Evolutionary conservation across 2,888 invertebrate genomes (phyloP), one percentile per base, ranked within the genome.

Genomic region (Lymantria dispar): DNA sequence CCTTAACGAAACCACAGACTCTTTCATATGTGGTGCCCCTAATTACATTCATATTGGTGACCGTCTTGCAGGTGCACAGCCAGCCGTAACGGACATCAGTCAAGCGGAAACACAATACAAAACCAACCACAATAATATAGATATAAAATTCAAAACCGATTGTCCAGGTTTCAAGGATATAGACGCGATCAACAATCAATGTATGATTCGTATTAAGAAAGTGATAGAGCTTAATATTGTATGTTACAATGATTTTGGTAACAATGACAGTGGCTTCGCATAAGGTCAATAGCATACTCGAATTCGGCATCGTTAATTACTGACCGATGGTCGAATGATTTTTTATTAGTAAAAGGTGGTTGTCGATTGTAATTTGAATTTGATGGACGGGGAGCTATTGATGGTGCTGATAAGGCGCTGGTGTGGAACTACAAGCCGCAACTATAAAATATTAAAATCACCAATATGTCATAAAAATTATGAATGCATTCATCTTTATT

Each of bases 1-100:
- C 87, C 87, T 85, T 69, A 67, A 77, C 63, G 60, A 70, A 78
- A 86, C 87, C 87, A 75, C 87, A 85, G 69, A 76, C 81, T 83
- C 83, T 83, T 76, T 77, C 74, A 75, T 72, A 70, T 74, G 74
- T 70, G 80, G 71, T 69, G 69, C 70, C 81, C 83, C 80, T 88
- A 88, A 90, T 90, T 87, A 87, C 86, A 76, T 80, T 87, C 79
- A 76, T 88, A 88, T 87, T 85, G 85, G 85, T 87, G 86, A 82
- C 85, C 84, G 82, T 81, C 85, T 81, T 79, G 80, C 87, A 86
- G 86, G 86, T 86, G 86, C 61, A 70, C 80, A 72, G 68, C 82
- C 75, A 75, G 76, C 74, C 85, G 78, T 80, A 79, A 85, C 88
- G 80, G 80, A 58, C 75, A 74, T 77, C 85, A 81, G 78, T 88